These are phyloP conservation scores for Thamnaconus septentrionalis DNA, from an alignment of 2,113 vertebrate genomes.

Conservation along the genomic window DNA sequence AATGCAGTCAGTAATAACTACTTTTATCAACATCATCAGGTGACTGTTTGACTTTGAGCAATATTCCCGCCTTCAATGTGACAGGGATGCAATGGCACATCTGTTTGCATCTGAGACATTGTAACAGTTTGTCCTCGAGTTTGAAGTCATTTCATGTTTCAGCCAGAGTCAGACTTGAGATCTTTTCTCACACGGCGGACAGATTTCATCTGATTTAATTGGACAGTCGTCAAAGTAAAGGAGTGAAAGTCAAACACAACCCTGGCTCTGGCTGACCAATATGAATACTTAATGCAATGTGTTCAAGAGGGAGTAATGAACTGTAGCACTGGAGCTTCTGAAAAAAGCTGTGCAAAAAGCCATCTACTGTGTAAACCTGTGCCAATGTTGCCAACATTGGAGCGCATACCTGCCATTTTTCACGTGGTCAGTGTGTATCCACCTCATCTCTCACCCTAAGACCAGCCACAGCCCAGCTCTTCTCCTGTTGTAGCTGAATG, in stretches of 20 bases:
- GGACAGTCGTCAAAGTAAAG: slow-evolving; percentile 28
- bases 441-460: slow-evolving; percentile 67
- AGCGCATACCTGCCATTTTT: slow-evolving; percentile 36
- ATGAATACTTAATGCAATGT: slow-evolving; percentile 34
- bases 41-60: slow-evolving; percentile 72
- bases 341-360: slow-evolving; percentile 58
- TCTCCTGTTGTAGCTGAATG: slow-evolving; percentile 78
- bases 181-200: slow-evolving; percentile 8
- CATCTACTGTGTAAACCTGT: slow-evolving; percentile 61
- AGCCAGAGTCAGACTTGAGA: slow-evolving; percentile 23
- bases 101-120: slow-evolving; percentile 46
- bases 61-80: slow-evolving; percentile 70
- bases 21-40: slow-evolving; percentile 45
- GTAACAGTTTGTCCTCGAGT: slow-evolving; percentile 40
- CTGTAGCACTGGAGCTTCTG: slow-evolving; percentile 38
- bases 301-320: slow-evolving; percentile 33
- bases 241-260: slow-evolving; percentile 22
- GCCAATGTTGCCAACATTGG: slow-evolving; percentile 46
- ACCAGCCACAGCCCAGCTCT: slow-evolving; percentile 80
- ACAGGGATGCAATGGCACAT: slow-evolving; percentile 57
- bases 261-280: slow-evolving; percentile 38
- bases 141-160: slow-evolving; percentile 30
- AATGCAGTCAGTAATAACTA: slow-evolving; percentile 51
- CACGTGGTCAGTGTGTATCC: slow-evolving; percentile 34
- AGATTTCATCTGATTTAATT: slow-evolving; percentile 32